Percentiles rank a stretch among this genome's conserved stretches.
phyloP scores from a whole-genome alignment of 2,113 vertebrate species.

The Entosphenus tridentatus region DNA sequence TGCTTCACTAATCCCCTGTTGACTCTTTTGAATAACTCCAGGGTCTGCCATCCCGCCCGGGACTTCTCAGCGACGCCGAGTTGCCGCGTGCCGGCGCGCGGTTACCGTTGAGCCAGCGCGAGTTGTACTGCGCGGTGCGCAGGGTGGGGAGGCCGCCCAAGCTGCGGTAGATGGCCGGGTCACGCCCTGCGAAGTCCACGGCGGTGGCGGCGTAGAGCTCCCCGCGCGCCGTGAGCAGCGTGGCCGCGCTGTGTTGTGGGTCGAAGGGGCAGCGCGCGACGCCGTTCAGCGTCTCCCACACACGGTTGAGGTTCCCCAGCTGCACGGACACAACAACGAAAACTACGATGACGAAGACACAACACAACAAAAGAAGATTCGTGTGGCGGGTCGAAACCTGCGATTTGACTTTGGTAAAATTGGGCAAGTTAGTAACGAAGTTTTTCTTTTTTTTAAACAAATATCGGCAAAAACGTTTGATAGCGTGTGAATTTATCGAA shows the following conservation, averaged over 20 bases:
- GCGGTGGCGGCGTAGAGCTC: constrained; percentile 88
- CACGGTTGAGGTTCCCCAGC: constrained; percentile 72
- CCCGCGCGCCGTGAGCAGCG: constrained; percentile 74
- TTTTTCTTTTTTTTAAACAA: no score
- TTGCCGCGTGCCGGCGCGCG: neutral
- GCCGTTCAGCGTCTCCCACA: constrained; percentile 70
- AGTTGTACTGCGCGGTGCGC: constrained; percentile 92
- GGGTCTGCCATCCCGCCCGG: no score
- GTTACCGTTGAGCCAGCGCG: constrained; percentile 95
- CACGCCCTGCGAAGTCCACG: constrained; percentile 91
- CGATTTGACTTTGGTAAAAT: no score
- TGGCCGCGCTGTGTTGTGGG: constrained; percentile 84
- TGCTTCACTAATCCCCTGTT: no score
- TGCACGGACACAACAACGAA: constrained; percentile 14
- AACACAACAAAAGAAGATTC: no score
- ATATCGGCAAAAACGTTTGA: no score
- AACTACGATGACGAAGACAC: no score
- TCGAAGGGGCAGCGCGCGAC: constrained; percentile 89
- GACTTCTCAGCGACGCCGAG: no score
- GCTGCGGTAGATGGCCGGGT: constrained; percentile 93
- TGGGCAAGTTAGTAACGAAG: no score
- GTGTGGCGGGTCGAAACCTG: no score
- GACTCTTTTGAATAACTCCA: no score
- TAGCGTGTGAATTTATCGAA: no score
- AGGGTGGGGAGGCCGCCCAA: constrained; percentile 71